These are phyloP conservation scores for Stenichneumon culpator DNA, from an alignment of 2,888 invertebrate species.

Conservation along the genomic window DNA sequence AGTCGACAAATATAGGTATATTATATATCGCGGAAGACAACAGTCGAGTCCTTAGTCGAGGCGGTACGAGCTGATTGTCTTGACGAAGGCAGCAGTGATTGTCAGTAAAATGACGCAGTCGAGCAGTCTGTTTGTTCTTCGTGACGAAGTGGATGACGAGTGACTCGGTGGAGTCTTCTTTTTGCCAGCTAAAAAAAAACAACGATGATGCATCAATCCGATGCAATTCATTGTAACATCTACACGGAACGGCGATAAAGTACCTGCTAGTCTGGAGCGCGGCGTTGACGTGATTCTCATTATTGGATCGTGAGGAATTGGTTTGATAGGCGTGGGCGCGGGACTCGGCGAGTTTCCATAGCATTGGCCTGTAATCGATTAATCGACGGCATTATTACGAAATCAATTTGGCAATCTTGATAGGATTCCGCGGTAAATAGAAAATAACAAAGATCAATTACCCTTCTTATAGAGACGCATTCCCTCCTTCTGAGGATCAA, in stretches of 20 bases:
- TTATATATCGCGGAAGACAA: conserved; percentile 7
- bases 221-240: conserved; percentile 10
- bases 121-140: conserved; percentile 39
- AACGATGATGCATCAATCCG: conserved; percentile 2
- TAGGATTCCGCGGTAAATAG: not conserved
- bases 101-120: conserved; percentile 57
- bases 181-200: conserved; percentile 60
- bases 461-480: conserved; percentile 88
- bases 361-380: conserved; percentile 79
- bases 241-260: conserved; percentile 9
- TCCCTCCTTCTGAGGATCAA: conserved; percentile 87
- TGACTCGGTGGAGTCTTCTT: conserved; percentile 67
- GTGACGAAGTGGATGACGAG: conserved; percentile 61
- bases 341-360: conserved; percentile 84
- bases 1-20: conserved; percentile 24
- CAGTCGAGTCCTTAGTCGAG: conserved; percentile 43
- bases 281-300: conserved; percentile 79
- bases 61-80: conserved; percentile 42
- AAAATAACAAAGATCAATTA: conserved; percentile 69
- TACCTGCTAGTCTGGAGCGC: conserved; percentile 76
- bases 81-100: conserved; percentile 48
- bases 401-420: not conserved
- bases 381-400: not conserved
- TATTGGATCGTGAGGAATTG: conserved; percentile 79
- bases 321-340: conserved; percentile 82